phyloP scores from a whole-genome alignment of 2,797 vertebrate genomes.

The Hozukius guyotensis region DNA sequence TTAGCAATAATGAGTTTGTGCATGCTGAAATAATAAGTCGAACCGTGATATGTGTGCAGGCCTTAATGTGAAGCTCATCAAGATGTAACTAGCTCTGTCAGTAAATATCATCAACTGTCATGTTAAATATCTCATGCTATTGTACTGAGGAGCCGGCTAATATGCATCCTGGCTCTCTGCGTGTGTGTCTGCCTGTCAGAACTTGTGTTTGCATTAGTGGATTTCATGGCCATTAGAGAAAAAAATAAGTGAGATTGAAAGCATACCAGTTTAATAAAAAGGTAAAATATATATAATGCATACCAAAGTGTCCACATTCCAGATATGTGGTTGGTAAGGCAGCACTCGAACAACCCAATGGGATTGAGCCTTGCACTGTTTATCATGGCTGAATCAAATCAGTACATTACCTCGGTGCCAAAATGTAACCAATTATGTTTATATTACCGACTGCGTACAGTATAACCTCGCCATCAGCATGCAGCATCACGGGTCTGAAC shows the following conservation, averaged over 20 bases:
- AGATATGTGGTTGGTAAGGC: background rate
- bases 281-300: background rate
- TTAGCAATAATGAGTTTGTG: conserved; percentile 85
- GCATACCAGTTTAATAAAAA: background rate
- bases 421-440: conserved; percentile 38
- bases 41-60: conserved; percentile 78
- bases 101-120: conserved; percentile 78
- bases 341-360: background rate
- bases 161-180: conserved; percentile 12
- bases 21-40: conserved; percentile 83
- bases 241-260: conserved; percentile 10
- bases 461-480: conserved; percentile 23
- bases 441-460: conserved; percentile 26
- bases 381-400: conserved; percentile 16
- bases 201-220: conserved; percentile 12
- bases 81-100: conserved; percentile 79
- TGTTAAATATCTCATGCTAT: conserved; percentile 64
- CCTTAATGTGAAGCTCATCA: conserved; percentile 82
- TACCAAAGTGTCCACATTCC: background rate
- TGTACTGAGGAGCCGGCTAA: conserved; percentile 32
- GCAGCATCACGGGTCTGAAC: background rate
- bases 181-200: conserved; percentile 23
- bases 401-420: conserved; percentile 23
- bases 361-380: background rate
- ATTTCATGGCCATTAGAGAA: conserved; percentile 21